These are phyloP conservation scores for Leptosomus discolor DNA, from an alignment of 2,113 vertebrate species.

Conservation along the genomic window DNA sequence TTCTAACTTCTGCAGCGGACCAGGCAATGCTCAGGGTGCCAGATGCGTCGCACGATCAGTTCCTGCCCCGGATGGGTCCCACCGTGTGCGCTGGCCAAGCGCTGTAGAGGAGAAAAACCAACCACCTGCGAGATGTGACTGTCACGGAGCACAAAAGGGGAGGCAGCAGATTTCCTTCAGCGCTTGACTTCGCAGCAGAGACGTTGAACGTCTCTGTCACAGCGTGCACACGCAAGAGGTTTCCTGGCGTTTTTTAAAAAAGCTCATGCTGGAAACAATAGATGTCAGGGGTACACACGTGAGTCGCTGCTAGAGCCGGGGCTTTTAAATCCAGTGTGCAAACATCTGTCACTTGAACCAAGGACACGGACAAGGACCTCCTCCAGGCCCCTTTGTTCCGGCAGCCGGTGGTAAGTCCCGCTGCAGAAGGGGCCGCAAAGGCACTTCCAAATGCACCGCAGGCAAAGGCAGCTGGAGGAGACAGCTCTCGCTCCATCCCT, in stretches of 20 bases:
- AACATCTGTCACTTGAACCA: not conserved
- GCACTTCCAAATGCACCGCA: not conserved
- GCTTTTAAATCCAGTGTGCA: not conserved
- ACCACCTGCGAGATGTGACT: not conserved
- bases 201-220: not conserved
- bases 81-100: not conserved
- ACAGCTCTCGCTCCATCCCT: not conserved
- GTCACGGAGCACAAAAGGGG: not conserved
- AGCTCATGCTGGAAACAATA: not conserved
- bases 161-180: not conserved
- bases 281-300: rapidly evolving
- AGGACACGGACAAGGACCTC: not conserved
- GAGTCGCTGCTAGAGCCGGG: not conserved
- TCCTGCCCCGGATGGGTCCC: not conserved
- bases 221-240: not conserved
- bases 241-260: not conserved
- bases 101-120: not conserved
- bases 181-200: not conserved
- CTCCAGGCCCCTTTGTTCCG: not conserved
- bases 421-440: not conserved
- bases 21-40: not conserved
- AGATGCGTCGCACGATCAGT: rapidly evolving
- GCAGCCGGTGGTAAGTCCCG: not conserved
- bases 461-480: not conserved
- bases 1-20: not conserved